Conservation (phyloP, 2,797 vertebrate species). For the Lepidocolaptes lacrymiger region DNA sequence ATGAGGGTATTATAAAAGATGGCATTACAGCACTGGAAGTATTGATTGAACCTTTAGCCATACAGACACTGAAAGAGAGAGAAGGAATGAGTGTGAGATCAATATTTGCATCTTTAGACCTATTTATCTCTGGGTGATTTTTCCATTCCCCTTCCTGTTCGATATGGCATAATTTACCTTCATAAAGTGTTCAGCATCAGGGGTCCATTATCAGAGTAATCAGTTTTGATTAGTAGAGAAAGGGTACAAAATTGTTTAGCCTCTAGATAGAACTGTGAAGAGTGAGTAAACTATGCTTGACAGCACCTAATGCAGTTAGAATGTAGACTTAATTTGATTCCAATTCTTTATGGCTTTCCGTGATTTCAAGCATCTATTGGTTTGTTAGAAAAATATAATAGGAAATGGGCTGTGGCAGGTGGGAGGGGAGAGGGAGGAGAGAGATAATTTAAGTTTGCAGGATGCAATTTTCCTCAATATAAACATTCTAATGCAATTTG, state of each 20-base stretch:
- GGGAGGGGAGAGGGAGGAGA: conserved; percentile 72
- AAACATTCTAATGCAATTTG: conserved; percentile 94
- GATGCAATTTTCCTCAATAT: conserved; percentile 95
- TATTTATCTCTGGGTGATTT: conserved; percentile 75
- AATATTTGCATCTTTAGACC: conserved; percentile 73
- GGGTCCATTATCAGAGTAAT: conserved; percentile 75
- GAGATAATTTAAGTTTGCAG: conserved; percentile 89
- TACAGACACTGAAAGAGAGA: conserved; percentile 80
- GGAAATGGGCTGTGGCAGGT: conserved; percentile 76
- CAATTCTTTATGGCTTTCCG: conserved; percentile 80
- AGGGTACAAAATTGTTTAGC: conserved; percentile 78
- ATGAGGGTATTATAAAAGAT: conserved; percentile 86
- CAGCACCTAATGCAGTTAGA: conserved; percentile 83
- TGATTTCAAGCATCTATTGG: conserved; percentile 85
- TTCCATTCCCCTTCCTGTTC: conserved; percentile 75
- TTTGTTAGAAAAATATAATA: conserved; percentile 87
- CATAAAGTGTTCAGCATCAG: conserved; percentile 74
- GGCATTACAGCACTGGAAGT: conserved; percentile 81
- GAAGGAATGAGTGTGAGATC: conserved; percentile 57
- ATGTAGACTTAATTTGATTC: conserved; percentile 92
- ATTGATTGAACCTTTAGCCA: conserved; percentile 86
- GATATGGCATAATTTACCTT: conserved; percentile 76
- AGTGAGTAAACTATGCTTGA: conserved; percentile 83
- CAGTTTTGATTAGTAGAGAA: conserved; percentile 79
- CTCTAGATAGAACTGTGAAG: conserved; percentile 80